Evolutionary conservation across 2,888 invertebrate genomes (phyloP).

Genomic region (Harpalus rufipes): DNA sequence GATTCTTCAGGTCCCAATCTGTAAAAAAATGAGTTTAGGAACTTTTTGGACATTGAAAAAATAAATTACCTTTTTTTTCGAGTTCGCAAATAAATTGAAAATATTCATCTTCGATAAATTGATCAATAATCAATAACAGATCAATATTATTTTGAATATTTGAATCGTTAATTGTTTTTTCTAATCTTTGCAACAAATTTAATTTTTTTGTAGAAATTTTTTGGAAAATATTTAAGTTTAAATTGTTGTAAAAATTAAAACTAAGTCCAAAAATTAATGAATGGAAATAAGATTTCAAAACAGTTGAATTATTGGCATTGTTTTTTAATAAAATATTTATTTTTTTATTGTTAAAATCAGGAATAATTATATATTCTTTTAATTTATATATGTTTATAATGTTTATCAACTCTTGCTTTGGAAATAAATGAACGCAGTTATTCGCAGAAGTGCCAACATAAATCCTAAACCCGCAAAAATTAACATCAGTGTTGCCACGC

Average conservation of each 20-base stretch:
- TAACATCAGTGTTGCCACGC: not conserved
- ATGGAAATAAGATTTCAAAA: constrained; percentile 85
- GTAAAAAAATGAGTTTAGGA: constrained; percentile 65
- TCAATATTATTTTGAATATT: constrained; percentile 61
- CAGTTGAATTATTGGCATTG: constrained; percentile 77
- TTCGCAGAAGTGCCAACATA: constrained; percentile 80
- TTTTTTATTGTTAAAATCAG: constrained; percentile 76
- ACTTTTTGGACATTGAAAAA: not conserved
- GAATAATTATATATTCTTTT: constrained; percentile 79
- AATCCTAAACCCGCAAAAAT: constrained; percentile 82
- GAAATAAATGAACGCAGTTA: constrained; percentile 69
- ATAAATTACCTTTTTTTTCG: constrained; percentile 38
- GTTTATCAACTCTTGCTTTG: constrained; percentile 74
- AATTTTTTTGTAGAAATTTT: constrained; percentile 23
- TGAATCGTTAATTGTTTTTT: not conserved
- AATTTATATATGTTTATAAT: constrained; percentile 77
- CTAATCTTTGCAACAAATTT: not conserved
- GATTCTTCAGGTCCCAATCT: constrained; percentile 75
- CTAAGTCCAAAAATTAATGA: constrained; percentile 80
- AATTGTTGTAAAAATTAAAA: constrained; percentile 74
- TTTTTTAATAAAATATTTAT: constrained; percentile 81
- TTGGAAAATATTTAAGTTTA: constrained; percentile 13
- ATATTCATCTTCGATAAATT: constrained; percentile 73
- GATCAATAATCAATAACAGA: constrained; percentile 72
- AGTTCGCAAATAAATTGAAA: constrained; percentile 73